Conservation (phyloP, 2,888 invertebrate species). For the Eristalinus sepulchralis region DNA sequence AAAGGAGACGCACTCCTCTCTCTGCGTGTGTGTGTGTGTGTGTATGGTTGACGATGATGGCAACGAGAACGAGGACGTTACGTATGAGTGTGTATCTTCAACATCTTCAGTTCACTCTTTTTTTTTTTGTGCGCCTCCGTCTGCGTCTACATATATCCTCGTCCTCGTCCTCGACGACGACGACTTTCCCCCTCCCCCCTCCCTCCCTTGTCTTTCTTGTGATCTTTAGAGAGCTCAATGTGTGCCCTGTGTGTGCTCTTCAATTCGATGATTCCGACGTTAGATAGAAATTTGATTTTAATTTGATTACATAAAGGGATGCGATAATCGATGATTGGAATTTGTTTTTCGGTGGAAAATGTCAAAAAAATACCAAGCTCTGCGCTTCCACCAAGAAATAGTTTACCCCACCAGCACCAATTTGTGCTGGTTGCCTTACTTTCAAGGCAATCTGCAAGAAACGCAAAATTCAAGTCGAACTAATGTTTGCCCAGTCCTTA, state of each 20-base stretch:
- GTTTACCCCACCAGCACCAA: too few relatives aligned
- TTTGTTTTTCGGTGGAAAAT: neutral
- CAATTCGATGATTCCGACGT: constrained; percentile 46
- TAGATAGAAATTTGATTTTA: constrained; percentile 52
- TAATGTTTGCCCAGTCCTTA: too few relatives aligned
- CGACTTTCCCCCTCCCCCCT: neutral
- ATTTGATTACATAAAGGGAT: constrained; percentile 31
- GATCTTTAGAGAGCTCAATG: neutral
- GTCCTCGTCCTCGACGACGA: neutral
- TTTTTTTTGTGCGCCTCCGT: neutral
- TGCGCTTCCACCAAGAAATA: too few relatives aligned
- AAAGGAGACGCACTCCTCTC: neutral
- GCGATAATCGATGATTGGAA: constrained; percentile 21
- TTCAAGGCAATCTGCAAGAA: too few relatives aligned
- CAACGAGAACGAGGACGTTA: neutral
- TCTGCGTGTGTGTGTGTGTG: neutral
- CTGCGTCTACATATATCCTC: neutral
- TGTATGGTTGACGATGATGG: neutral
- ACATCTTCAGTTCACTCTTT: neutral
- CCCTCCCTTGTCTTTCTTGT: too few relatives aligned
- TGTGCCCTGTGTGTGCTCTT: constrained; percentile 23
- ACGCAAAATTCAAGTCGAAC: too few relatives aligned
- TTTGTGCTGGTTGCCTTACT: too few relatives aligned
- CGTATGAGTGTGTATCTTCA: neutral
- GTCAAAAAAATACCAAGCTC: too few relatives aligned